Percentiles rank a stretch among this genome's conserved stretches.
Conservation (phyloP, 2,113 vertebrate species). For the Cisticola juncidis region DNA sequence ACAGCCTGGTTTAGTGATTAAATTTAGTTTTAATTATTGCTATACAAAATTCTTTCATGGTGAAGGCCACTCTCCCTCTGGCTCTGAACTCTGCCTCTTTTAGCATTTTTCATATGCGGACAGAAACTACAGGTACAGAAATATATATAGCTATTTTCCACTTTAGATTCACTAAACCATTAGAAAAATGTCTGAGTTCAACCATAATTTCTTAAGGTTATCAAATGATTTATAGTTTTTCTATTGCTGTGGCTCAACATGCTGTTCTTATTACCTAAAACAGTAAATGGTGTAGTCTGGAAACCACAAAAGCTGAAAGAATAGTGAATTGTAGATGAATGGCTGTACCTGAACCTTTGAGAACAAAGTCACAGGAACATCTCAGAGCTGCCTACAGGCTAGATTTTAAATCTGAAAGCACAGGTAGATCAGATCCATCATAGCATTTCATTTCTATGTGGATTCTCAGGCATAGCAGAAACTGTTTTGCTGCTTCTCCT, state of each 20-base stretch:
- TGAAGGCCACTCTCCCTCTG: conserved; percentile 10
- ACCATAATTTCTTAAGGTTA: neutral
- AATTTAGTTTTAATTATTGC: conserved; percentile 41
- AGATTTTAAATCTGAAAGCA: neutral
- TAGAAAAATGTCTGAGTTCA: conserved; percentile 28
- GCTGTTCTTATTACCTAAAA: neutral
- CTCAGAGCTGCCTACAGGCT: neutral
- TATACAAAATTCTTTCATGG: conserved; percentile 15
- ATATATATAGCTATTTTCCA: neutral
- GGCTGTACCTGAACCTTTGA: neutral
- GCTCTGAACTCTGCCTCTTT: neutral
- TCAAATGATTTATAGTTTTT: conserved; percentile 6
- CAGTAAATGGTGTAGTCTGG: neutral
- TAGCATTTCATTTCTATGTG: neutral
- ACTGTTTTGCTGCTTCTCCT: neutral
- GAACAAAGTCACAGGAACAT: neutral
- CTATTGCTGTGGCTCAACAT: neutral
- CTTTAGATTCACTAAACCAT: neutral
- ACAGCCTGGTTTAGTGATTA: conserved; percentile 9
- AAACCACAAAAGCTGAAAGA: conserved; percentile 2
- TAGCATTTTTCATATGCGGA: neutral
- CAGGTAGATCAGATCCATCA: neutral
- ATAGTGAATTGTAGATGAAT: neutral
- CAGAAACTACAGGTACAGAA: neutral
- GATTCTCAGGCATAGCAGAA: neutral